A percentile compares a stretch with the other conserved stretches of the same genome.
Conservation (phyloP, 2,888 invertebrate species). For the Lomographa bimaculata region DNA sequence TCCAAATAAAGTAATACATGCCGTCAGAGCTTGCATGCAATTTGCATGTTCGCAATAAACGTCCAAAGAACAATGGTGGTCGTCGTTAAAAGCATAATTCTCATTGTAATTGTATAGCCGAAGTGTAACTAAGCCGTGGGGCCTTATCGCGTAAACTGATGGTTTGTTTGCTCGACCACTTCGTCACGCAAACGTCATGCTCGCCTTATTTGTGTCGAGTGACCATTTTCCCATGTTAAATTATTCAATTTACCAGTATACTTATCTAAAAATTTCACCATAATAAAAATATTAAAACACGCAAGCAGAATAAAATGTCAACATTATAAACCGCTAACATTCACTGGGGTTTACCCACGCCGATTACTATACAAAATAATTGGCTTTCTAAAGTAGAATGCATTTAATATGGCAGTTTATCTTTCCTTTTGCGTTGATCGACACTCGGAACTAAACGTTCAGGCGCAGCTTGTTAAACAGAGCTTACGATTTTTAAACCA, state of each 20-base stretch:
- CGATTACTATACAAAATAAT: too few relatives aligned
- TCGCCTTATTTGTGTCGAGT: slow-evolving; percentile 43
- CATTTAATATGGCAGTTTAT: too few relatives aligned
- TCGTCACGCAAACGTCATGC: slow-evolving; percentile 46
- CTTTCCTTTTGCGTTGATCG: background rate
- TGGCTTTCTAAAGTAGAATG: too few relatives aligned
- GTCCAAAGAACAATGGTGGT: slow-evolving; percentile 49
- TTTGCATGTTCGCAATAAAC: slow-evolving; percentile 48
- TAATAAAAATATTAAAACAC: too few relatives aligned
- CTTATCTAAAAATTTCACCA: too few relatives aligned
- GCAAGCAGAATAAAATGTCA: too few relatives aligned
- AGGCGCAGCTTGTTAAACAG: slow-evolving; percentile 20
- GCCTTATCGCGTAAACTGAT: slow-evolving; percentile 51
- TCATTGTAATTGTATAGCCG: slow-evolving; percentile 45
- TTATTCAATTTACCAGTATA: slow-evolving; percentile 24
- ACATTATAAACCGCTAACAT: too few relatives aligned
- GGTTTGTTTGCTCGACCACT: slow-evolving; percentile 47
- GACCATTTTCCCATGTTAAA: slow-evolving; percentile 30
- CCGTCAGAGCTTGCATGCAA: slow-evolving; percentile 39
- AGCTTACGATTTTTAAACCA: slow-evolving; percentile 15
- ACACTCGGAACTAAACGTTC: background rate
- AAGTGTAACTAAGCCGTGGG: slow-evolving; percentile 30
- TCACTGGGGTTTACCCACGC: too few relatives aligned
- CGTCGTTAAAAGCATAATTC: slow-evolving; percentile 52
- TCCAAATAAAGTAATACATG: slow-evolving; percentile 30